Conservation (phyloP, 2,113 vertebrate species). For the Arenaria interpres region DNA sequence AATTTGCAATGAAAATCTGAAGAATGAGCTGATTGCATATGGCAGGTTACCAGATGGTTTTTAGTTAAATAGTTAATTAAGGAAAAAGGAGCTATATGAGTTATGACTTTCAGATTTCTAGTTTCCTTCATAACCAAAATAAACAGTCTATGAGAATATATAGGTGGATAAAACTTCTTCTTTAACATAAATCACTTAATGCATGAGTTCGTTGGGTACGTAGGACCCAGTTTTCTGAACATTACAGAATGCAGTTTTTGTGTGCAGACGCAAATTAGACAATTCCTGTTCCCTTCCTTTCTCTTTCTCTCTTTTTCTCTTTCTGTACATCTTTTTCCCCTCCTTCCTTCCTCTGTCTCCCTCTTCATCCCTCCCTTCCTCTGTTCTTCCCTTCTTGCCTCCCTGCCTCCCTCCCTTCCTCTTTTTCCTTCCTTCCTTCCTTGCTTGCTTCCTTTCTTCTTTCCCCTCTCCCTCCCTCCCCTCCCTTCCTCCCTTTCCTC, state of each 20-base stretch:
- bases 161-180: background rate
- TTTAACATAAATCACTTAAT: constrained; percentile 3
- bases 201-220: background rate
- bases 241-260: background rate
- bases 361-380: background rate
- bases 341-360: background rate
- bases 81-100: background rate
- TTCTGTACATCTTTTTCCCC: background rate
- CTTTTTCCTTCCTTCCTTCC: no score
- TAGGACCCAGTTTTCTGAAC: background rate
- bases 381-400: background rate
- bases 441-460: no score
- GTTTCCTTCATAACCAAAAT: constrained; percentile 1
- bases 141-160: background rate
- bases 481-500: background rate
- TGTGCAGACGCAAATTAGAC: background rate
- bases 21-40: background rate
- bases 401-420: background rate
- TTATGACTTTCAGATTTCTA: background rate
- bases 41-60: background rate
- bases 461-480: background rate
- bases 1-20: background rate
- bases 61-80: constrained; percentile 21
- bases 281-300: background rate
- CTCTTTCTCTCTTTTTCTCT: background rate